A percentile compares a stretch with the other conserved stretches of the same genome.
phyloP scores from a whole-genome alignment of 2,113 vertebrate species.

The Aplodontia rufa region DNA sequence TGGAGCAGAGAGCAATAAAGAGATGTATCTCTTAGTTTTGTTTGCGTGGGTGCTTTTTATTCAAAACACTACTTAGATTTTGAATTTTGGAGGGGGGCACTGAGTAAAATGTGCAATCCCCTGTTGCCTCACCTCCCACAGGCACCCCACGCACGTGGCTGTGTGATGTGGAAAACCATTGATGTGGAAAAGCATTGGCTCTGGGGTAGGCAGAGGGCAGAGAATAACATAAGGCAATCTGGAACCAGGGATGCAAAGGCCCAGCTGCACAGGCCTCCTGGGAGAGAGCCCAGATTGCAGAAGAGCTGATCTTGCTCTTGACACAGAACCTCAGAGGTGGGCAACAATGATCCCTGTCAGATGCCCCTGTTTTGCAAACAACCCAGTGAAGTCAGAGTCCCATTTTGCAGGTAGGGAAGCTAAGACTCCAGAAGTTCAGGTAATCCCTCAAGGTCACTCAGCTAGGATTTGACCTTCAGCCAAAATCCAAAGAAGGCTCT shows the following conservation, averaged over 20 bases:
- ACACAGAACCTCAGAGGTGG: background rate
- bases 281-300: background rate
- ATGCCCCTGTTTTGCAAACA: no score
- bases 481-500: rapidly evolving
- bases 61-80: background rate
- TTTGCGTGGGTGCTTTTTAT: background rate
- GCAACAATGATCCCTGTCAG: background rate
- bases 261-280: background rate
- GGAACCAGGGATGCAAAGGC: background rate
- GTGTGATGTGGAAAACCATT: background rate
- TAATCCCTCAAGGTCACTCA: background rate
- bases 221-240: rapidly evolving
- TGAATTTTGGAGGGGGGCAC: background rate
- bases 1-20: no score
- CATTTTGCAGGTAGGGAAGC: background rate
- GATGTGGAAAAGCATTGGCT: rapidly evolving
- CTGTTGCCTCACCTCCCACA: background rate
- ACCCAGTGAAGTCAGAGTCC: rapidly evolving
- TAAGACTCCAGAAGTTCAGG: background rate
- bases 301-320: background rate
- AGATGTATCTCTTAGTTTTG: background rate
- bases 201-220: background rate
- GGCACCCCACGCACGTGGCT: no score
- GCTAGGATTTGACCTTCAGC: background rate
- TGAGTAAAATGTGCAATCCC: background rate